A percentile compares a stretch with the other conserved stretches of the same genome.
Evolutionary conservation across 2,113 vertebrate species (phyloP).

Genomic region (Rhombomys opimus): DNA sequence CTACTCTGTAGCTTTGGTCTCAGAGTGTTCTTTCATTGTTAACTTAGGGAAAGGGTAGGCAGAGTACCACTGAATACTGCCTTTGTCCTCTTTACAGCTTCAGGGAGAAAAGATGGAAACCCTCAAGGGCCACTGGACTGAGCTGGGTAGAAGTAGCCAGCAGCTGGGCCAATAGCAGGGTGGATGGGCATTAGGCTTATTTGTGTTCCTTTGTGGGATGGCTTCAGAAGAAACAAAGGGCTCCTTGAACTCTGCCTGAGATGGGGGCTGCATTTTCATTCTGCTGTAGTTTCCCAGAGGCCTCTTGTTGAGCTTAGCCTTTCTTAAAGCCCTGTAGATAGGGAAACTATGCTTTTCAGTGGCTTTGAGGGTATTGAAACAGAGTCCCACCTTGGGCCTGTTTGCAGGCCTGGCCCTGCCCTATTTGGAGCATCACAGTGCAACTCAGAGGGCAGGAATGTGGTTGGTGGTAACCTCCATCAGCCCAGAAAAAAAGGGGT

Average conservation of each 20-base stretch:
- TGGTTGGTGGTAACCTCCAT: too few relatives aligned
- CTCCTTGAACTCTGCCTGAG: neutral
- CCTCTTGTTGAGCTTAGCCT: neutral
- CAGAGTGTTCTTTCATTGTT: neutral
- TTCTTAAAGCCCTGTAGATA: neutral
- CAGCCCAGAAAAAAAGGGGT: neutral
- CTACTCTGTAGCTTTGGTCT: neutral
- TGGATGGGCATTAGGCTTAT: neutral
- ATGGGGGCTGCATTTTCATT: neutral
- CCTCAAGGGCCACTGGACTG: neutral
- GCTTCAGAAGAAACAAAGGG: conserved; percentile 5
- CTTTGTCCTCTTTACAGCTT: conserved; percentile 61
- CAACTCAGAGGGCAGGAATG: neutral
- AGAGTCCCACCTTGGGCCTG: neutral
- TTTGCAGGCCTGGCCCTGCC: neutral
- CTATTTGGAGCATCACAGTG: neutral
- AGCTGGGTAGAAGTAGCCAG: neutral
- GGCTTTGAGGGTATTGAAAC: neutral
- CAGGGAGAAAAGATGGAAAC: neutral
- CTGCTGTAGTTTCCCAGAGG: neutral
- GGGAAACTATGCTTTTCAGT: neutral
- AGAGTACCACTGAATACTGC: neutral
- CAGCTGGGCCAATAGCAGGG: neutral
- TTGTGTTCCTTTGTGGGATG: neutral
- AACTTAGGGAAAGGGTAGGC: neutral